Percentiles rank a stretch among this genome's conserved stretches.
These are phyloP conservation scores for Sarcophaga rosellei DNA, from an alignment of 2,888 invertebrate species.

Conservation along the genomic window DNA sequence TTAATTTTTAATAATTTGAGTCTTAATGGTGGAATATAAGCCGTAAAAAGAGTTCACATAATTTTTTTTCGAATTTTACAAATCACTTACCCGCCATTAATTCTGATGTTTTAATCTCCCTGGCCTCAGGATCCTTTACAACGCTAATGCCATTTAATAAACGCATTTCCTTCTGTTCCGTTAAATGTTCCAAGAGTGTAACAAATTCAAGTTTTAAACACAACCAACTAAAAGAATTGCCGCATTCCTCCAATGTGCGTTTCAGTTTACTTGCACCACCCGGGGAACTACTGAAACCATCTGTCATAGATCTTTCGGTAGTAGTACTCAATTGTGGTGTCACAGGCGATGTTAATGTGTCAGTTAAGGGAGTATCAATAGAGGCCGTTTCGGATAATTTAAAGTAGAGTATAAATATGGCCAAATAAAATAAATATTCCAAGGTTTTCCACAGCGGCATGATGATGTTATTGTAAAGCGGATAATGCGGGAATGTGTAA, in stretches of 20 bases:
- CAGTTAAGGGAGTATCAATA: constrained; percentile 59
- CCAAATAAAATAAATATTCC: constrained; percentile 74
- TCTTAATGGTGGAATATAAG: too few relatives aligned
- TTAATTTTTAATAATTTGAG: too few relatives aligned
- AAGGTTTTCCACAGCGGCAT: constrained; percentile 74
- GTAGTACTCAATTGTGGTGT: constrained; percentile 23
- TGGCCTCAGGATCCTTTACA: constrained; percentile 85
- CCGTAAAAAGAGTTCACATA: too few relatives aligned
- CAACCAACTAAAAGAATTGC: constrained; percentile 85
- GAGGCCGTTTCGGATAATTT: constrained; percentile 72
- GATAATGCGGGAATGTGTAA: constrained; percentile 14
- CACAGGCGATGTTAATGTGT: not conserved
- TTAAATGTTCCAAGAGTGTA: constrained; percentile 88
- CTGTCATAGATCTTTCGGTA: constrained; percentile 51
- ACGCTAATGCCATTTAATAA: constrained; percentile 89
- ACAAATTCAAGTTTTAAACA: constrained; percentile 91
- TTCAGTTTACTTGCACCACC: constrained; percentile 64
- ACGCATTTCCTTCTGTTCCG: constrained; percentile 85
- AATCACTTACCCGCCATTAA: constrained; percentile 84
- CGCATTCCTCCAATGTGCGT: constrained; percentile 82
- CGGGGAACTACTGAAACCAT: constrained; percentile 30
- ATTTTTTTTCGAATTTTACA: not conserved
- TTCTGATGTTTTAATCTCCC: constrained; percentile 84
- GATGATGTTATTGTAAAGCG: constrained; percentile 61
- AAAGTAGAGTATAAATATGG: constrained; percentile 72